phyloP scores from a whole-genome alignment of 2,888 invertebrate species.

The Nemotelus nigrinus region DNA sequence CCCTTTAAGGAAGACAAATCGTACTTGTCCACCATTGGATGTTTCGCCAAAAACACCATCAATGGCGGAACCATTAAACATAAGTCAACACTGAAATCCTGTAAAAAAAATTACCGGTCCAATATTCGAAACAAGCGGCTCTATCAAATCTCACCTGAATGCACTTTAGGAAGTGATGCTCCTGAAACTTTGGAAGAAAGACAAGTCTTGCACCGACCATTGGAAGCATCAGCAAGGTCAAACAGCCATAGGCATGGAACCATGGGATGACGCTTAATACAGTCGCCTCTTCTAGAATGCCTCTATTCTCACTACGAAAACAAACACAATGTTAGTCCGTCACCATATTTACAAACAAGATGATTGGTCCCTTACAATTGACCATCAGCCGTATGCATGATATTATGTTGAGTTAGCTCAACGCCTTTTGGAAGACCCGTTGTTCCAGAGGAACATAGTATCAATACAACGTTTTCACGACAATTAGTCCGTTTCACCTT shows the following conservation, averaged over 20 bases:
- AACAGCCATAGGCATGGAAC: slow-evolving; percentile 14
- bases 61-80: slow-evolving; percentile 19
- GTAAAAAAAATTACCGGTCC: background rate
- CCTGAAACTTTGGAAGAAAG: slow-evolving; percentile 19
- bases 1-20: slow-evolving; percentile 77
- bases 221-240: background rate
- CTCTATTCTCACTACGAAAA: too few species aligned
- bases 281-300: background rate
- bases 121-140: background rate
- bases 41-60: slow-evolving; percentile 67
- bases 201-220: background rate
- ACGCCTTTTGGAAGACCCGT: slow-evolving; percentile 83
- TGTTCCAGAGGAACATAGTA: slow-evolving; percentile 83
- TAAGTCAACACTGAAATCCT: background rate
- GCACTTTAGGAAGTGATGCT: slow-evolving; percentile 1
- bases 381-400: slow-evolving; percentile 59
- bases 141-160: slow-evolving; percentile 4
- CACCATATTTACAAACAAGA: too few species aligned
- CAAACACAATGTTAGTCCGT: too few species aligned
- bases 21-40: slow-evolving; percentile 79
- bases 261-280: slow-evolving; percentile 15
- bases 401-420: slow-evolving; percentile 75
- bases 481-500: slow-evolving; percentile 67
- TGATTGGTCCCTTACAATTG: background rate
- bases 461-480: slow-evolving; percentile 69